Evolutionary conservation across 2,888 invertebrate genomes (phyloP).

Genomic region (Cryptosula pallasiana): DNA sequence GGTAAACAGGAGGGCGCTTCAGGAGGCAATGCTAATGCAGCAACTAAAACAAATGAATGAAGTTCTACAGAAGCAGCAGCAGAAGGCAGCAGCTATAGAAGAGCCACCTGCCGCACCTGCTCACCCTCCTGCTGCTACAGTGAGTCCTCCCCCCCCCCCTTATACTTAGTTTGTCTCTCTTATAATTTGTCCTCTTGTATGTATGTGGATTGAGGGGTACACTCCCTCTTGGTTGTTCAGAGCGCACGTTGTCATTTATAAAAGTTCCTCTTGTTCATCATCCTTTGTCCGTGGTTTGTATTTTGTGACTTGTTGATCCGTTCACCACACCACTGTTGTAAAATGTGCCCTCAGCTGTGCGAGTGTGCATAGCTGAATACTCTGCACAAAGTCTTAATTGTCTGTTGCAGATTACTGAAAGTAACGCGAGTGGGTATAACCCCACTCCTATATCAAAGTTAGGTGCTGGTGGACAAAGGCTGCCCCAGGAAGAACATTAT

Average conservation of each 20-base stretch:
- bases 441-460: background rate
- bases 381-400: too few relatives aligned
- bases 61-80: conserved; percentile 47
- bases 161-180: too few relatives aligned
- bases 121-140: background rate
- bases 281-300: background rate
- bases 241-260: too few relatives aligned
- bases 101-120: conserved; percentile 35
- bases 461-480: background rate
- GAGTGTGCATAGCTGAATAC: too few relatives aligned
- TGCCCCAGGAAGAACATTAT: background rate
- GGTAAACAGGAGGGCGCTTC: background rate
- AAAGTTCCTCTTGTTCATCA: conserved; percentile 2
- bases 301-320: too few relatives aligned
- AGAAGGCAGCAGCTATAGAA: conserved; percentile 35
- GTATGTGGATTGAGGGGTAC: too few relatives aligned
- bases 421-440: background rate
- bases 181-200: too few relatives aligned
- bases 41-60: conserved; percentile 68
- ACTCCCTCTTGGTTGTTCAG: too few relatives aligned
- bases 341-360: too few relatives aligned
- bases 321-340: too few relatives aligned
- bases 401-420: background rate
- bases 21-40: conserved; percentile 78
- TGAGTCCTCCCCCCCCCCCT: background rate